Evolutionary conservation across 2,113 vertebrate genomes (phyloP).

Genomic region (Stigmatopora nigra): DNA sequence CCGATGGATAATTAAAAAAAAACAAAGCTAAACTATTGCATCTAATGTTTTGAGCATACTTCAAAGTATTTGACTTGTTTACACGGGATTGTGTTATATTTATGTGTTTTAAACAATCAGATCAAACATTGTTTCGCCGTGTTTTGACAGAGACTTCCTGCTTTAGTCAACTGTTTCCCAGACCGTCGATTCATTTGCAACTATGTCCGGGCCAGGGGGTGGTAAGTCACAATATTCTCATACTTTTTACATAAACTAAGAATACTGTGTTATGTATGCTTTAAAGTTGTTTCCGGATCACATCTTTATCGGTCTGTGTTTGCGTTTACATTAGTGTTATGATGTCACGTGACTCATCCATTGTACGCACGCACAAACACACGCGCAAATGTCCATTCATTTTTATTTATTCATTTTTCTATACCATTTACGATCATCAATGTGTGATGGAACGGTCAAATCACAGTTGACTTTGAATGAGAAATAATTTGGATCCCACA

Average conservation of each 20-base stretch:
- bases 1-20: background rate
- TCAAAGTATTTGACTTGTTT: background rate
- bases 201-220: background rate
- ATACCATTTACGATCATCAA: no score
- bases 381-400: no score
- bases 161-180: background rate
- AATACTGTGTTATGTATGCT: no score
- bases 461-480: no score
- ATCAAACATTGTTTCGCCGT: background rate
- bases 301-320: background rate
- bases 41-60: background rate
- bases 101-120: no score
- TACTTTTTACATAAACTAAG: background rate
- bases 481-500: no score
- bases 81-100: background rate
- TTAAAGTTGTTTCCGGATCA: background rate
- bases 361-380: no score
- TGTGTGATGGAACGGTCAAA: no score
- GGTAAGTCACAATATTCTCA: background rate
- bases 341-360: background rate
- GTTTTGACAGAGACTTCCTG: constrained; percentile 6
- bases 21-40: background rate
- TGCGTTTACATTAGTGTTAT: background rate
- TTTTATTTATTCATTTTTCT: no score
- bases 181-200: background rate